Evolutionary conservation across 2,888 invertebrate genomes (phyloP).

Genomic region (Amblyjoppa proteus): DNA sequence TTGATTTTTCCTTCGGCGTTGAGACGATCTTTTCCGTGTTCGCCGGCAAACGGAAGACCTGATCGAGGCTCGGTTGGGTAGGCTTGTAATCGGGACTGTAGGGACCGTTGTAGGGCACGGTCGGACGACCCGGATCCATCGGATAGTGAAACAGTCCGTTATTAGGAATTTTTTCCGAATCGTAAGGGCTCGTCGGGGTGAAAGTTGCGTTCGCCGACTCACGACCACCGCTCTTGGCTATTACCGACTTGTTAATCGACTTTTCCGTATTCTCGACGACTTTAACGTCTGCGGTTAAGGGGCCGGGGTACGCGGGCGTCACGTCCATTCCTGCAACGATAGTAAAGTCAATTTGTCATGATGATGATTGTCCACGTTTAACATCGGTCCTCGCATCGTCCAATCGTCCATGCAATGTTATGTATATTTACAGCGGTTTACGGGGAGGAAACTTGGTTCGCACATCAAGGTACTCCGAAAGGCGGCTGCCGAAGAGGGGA

Average conservation of each 20-base stretch:
- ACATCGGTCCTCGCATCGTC: constrained; percentile 51
- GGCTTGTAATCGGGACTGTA: constrained; percentile 84
- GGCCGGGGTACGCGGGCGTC: constrained; percentile 79
- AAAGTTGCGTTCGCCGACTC: constrained; percentile 42
- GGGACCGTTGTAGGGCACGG: constrained; percentile 84
- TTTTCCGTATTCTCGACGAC: constrained; percentile 74
- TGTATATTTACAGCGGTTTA: constrained; percentile 79
- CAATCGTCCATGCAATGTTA: constrained; percentile 61
- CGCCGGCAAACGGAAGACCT: constrained; percentile 78
- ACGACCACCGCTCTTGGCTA: constrained; percentile 60
- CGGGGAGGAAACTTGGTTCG: background rate
- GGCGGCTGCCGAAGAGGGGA: background rate
- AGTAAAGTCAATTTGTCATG: constrained; percentile 70
- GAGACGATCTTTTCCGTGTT: constrained; percentile 72
- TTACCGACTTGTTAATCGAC: constrained; percentile 76
- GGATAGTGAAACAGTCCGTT: constrained; percentile 78
- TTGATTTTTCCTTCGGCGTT: constrained; percentile 77
- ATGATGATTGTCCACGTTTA: constrained; percentile 57
- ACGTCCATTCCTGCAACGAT: constrained; percentile 82
- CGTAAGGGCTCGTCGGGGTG: constrained; percentile 20
- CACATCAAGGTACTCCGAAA: background rate
- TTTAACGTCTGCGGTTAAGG: constrained; percentile 73
- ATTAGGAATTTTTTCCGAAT: constrained; percentile 48
- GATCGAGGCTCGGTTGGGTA: constrained; percentile 78
- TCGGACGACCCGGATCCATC: constrained; percentile 82